Evolutionary conservation across 1,140 invertebrate species (phyloP).

Genomic region (Tetraneura akinire): DNA sequence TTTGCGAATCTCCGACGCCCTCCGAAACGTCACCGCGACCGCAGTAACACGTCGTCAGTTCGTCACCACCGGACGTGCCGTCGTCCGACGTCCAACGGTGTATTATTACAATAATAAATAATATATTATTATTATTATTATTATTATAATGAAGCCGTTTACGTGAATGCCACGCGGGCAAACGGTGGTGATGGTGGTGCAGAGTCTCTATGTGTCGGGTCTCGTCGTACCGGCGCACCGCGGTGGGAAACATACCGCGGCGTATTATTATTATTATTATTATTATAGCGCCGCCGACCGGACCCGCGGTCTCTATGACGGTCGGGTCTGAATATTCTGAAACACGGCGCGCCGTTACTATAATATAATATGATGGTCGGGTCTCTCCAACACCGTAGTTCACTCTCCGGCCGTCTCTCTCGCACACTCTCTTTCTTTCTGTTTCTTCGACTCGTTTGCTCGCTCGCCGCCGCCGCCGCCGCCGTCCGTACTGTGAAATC

Average conservation of each 20-base stretch:
- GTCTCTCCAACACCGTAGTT: too few relatives aligned
- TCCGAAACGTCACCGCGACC: too few relatives aligned
- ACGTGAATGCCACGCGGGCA: neutral
- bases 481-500: slow-evolving; percentile 16
- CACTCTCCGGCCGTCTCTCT: neutral
- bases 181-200: neutral
- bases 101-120: neutral
- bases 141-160: slow-evolving; percentile 49
- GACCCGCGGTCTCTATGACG: neutral
- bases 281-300: slow-evolving; percentile 38
- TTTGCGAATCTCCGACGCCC: too few relatives aligned
- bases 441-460: neutral
- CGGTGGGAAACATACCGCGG: neutral
- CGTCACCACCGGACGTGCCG: neutral
- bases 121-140: slow-evolving; percentile 26
- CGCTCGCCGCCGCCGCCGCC: neutral
- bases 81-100: neutral
- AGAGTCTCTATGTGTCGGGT: neutral
- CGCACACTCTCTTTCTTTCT: neutral
- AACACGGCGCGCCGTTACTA: neutral
- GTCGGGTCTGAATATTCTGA: neutral
- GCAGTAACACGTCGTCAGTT: neutral
- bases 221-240: neutral
- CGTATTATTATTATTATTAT: slow-evolving; percentile 31
- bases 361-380: too few relatives aligned